Base-by-base conservation (phyloP, 2,888 invertebrate species). In the Andrena haemorrhoa region DNA sequence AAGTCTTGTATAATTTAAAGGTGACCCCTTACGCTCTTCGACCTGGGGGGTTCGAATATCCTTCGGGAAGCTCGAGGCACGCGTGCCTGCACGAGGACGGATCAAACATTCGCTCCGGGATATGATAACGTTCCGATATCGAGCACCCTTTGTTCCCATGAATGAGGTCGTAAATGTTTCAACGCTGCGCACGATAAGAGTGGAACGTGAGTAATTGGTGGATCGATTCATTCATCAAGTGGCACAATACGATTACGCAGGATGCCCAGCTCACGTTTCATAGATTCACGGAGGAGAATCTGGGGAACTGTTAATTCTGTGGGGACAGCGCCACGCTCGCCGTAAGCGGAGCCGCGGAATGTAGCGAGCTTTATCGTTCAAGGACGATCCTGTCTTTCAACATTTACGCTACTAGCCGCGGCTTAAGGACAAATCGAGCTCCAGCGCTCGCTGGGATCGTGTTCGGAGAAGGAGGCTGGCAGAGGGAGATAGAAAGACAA, bases 361-460 rank as follows among this genome's bases (percentile, higher is more conserved):
- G 86, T 79, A 26, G 56, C 23, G 64, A 85, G 86, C 79, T 89
- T 89, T 89, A 90, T 90, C 90, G 89, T 89, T 91, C 92, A 91
- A 91, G 92, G 92, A 91, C 92, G 90, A 88, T 78, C 79, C 77
- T 88, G 84, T 86, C 85, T 88, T 84, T 83, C 81, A 74, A 84
- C 87, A 75, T 90, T 90, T 85, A 83, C 87, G 79, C 80, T 64
- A 80, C 78, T 65, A 81, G 75, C 51, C 60, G 70, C 71, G 73
- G 75, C 81, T 81, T 82, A 83, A 84, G 79, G 82, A 89, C 82
- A 84, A 76, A 81, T 77, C 79, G 63, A 71, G 68, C 60, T 41
- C 8, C 71, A n/a, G 49, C 70, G 63, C 76, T 66, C 63, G 51
- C 70, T 26, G 2, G 53, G 29, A 63, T 73, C 63, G 70, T 26